phyloP scores from a whole-genome alignment of 2,888 invertebrate species.

The Mantis religiosa region DNA sequence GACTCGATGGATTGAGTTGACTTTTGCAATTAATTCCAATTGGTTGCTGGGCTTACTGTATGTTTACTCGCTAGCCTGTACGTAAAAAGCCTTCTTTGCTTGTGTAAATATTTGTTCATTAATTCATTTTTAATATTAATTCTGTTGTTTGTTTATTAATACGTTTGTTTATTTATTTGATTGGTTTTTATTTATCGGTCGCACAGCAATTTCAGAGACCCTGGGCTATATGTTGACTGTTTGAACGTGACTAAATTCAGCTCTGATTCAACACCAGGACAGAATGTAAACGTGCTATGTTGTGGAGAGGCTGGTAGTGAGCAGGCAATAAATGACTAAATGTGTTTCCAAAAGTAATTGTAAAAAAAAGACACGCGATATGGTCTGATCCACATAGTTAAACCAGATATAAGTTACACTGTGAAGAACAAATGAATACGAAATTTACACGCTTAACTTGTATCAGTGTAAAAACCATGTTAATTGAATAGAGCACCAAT shows the following conservation, averaged over 20 bases:
- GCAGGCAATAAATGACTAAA: too few species aligned
- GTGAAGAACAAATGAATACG: too few species aligned
- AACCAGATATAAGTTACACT: too few species aligned
- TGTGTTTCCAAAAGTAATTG: too few species aligned
- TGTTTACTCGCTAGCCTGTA: neutral
- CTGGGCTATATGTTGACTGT: too few species aligned
- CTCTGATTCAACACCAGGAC: neutral
- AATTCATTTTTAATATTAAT: neutral
- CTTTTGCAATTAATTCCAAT: neutral
- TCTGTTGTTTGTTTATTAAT: conserved; percentile 10
- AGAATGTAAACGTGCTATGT: neutral
- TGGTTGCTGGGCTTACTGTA: neutral
- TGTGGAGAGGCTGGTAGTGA: too few species aligned
- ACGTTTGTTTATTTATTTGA: conserved; percentile 9
- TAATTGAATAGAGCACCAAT: too few species aligned
- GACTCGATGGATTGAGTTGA: neutral
- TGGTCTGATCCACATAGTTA: too few species aligned
- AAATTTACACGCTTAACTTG: too few species aligned
- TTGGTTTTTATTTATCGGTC: neutral
- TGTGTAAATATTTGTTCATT: neutral
- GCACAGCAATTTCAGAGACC: too few species aligned
- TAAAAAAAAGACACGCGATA: too few species aligned
- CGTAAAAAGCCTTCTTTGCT: neutral
- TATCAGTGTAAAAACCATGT: too few species aligned
- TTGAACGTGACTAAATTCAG: neutral